Conservation (phyloP, 2,113 vertebrate species). For the Numenius arquata region DNA sequence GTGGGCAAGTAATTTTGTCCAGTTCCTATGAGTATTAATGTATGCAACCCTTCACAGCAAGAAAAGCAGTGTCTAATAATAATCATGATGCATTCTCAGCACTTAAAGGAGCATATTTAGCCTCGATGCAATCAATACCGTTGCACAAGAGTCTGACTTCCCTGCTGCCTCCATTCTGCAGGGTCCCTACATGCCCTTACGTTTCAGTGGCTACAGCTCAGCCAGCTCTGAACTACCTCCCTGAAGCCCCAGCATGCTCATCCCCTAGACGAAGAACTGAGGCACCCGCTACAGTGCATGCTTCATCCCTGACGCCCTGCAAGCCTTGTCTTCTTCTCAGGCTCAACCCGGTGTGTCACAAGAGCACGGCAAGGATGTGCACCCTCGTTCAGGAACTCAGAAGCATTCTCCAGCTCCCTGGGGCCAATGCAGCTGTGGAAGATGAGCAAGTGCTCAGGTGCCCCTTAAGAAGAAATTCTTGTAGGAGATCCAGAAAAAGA, state of each 20-base stretch:
- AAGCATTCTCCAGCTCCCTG: not conserved
- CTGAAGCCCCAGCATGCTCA: not conserved
- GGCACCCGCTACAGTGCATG: accelerated
- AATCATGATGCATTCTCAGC: not conserved
- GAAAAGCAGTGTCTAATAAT: constrained; percentile 10
- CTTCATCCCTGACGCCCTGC: not conserved
- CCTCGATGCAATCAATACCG: not conserved
- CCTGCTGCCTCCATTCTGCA: not conserved
- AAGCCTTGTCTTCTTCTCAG: not conserved
- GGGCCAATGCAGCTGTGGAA: accelerated
- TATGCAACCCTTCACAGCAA: not conserved
- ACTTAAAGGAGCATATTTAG: constrained; percentile 5
- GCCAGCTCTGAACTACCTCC: not conserved
- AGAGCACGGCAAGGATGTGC: not conserved
- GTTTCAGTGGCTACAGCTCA: not conserved
- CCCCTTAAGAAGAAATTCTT: not conserved
- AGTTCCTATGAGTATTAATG: not conserved
- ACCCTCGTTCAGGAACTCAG: not conserved
- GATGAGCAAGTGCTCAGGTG: not conserved
- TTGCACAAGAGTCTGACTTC: not conserved
- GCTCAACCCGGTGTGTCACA: not conserved
- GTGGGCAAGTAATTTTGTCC: not conserved
- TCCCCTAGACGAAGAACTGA: accelerated
- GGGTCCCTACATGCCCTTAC: not conserved
- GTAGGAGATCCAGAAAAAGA: not conserved